Base-by-base conservation (phyloP, 2,888 invertebrate species). In the Seladonia tumulorum region DNA sequence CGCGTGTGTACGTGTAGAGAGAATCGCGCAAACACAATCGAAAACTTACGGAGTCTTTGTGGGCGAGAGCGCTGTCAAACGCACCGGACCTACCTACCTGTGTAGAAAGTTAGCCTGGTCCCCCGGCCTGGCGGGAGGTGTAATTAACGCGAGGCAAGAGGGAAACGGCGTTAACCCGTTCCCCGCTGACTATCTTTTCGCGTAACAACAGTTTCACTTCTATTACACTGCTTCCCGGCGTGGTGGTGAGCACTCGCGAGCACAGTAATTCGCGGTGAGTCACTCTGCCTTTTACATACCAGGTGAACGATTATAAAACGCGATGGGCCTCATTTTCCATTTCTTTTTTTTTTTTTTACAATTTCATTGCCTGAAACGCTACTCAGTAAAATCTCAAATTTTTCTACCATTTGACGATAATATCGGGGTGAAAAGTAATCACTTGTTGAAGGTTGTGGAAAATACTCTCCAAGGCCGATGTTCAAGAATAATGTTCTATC, bases 121-220 rank as follows among this genome's bases (percentile, higher is more conserved):
- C 66, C 66, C 5, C 60, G 60, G 16, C 22, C 22, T 75, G 77
- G 22, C 22, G 45, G 75, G 77, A 42, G 70, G 66, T 70, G 68
- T 73, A 86, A 86, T 83, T 83, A 83, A 68, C 83, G 79, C 76
- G 78, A 68, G 80, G 80, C 83, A 25, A 63, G 71, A 82, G 85
- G 72, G 76, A 80, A 85, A 83, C 73, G 71, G 71, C 76, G 78
- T 76, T 75, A 82, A 82, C 75, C 63, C 63, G 45, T 39, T 57
- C 74, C 47, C 80, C 68, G 49, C 22, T 66, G 42, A 22, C 79
- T 47, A 60, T 76, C 78, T 81, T 73, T 79, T 84, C 81, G 76
- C 83, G 84, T 86, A 84, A 84, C 76, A 86, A 78, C 80, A 79
- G 86, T 86, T 86, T 86, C 86, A 79, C 79, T 84, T 82, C 85